Evolutionary conservation across 1,140 invertebrate genomes (phyloP).

Genomic region (Eupristina koningsbergeri): DNA sequence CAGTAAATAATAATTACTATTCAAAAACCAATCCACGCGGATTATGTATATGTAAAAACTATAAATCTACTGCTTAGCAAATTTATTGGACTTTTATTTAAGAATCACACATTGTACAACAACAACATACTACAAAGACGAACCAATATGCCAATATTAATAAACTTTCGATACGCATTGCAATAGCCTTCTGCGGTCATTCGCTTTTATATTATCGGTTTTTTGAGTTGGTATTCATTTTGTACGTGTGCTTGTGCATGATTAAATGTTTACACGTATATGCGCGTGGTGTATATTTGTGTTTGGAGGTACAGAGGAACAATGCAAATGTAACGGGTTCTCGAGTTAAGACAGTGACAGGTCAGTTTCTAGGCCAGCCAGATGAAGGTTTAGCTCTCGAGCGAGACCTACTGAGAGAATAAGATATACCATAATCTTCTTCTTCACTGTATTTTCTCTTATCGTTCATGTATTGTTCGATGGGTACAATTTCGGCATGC

Average conservation of each 20-base stretch:
- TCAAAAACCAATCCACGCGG: too few species aligned
- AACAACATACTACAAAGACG: background rate
- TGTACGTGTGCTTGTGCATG: too few species aligned
- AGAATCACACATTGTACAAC: background rate
- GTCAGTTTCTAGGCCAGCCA: slow-evolving; percentile 48
- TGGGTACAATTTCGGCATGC: background rate
- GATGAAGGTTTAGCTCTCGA: slow-evolving; percentile 7
- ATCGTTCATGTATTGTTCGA: background rate
- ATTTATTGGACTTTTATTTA: background rate
- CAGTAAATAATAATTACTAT: too few species aligned
- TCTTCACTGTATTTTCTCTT: background rate
- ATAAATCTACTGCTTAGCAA: background rate
- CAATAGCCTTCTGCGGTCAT: slow-evolving; percentile 11
- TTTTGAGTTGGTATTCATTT: background rate
- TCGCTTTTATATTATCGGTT: slow-evolving; percentile 5
- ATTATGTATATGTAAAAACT: background rate
- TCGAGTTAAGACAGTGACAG: slow-evolving; percentile 23
- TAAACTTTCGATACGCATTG: slow-evolving; percentile 13
- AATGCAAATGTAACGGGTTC: slow-evolving; percentile 41
- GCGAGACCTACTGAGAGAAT: background rate
- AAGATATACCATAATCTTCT: background rate
- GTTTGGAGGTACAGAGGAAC: background rate
- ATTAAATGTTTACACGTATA: too few species aligned
- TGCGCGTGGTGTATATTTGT: background rate
- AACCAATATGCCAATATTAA: slow-evolving; percentile 4